A percentile compares a stretch with the other conserved stretches of the same genome.
These are phyloP conservation scores for Drosophila helvetica DNA, from an alignment of 2,888 invertebrate species.

Conservation along the genomic window DNA sequence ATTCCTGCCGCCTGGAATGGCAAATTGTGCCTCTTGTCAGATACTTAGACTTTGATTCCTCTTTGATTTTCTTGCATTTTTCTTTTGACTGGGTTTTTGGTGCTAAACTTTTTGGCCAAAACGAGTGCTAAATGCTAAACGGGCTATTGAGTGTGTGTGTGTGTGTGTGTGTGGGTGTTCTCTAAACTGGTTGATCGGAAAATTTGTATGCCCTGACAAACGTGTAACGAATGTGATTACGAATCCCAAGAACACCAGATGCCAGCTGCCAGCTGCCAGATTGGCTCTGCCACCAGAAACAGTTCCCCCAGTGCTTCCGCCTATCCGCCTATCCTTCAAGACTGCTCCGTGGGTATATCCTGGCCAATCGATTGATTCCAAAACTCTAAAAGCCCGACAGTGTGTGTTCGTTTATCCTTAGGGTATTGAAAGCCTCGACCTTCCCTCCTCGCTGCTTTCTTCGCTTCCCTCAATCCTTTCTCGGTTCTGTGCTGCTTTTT, in stretches of 20 bases:
- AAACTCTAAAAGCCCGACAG: background rate
- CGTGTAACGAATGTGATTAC: background rate
- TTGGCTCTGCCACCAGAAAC: too few relatives aligned
- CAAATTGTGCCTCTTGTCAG: conserved; percentile 21
- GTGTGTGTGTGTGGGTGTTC: background rate
- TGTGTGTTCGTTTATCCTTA: background rate
- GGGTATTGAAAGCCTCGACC: conserved; percentile 22
- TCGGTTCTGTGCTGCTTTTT: conserved; percentile 8
- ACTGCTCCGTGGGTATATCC: background rate
- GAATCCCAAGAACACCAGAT: background rate
- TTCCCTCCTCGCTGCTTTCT: background rate
- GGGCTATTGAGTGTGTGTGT: too few relatives aligned
- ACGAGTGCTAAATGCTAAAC: background rate
- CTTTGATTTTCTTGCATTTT: conserved; percentile 23
- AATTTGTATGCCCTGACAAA: background rate
- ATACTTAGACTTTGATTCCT: conserved; percentile 10
- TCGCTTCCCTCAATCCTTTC: background rate
- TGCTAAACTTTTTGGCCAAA: conserved; percentile 21
- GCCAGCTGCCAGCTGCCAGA: background rate
- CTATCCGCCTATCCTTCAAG: too few relatives aligned
- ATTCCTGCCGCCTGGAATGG: conserved; percentile 89
- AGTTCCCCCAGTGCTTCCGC: too few relatives aligned
- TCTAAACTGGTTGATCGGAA: background rate
- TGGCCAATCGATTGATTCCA: background rate
- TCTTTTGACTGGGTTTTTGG: conserved; percentile 24